Percentiles rank a stretch among this genome's conserved stretches.
Evolutionary conservation across 2,888 invertebrate species (phyloP).

Genomic region (Hypomecis atomaria): DNA sequence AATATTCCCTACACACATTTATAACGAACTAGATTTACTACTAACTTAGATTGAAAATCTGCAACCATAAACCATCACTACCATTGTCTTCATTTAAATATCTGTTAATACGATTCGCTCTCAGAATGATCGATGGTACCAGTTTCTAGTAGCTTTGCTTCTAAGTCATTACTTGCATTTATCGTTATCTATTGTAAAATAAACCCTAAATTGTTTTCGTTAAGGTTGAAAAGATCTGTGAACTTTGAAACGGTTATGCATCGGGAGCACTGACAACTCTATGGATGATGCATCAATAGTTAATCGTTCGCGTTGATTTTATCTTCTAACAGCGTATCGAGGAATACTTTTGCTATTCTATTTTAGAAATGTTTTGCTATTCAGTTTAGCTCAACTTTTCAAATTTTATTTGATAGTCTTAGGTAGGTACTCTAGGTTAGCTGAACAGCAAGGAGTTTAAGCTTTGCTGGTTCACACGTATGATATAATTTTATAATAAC

Average conservation of each 20-base stretch:
- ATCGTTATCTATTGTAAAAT: constrained; percentile 39
- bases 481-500: too few species aligned
- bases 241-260: constrained; percentile 39
- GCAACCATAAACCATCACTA: constrained; percentile 46
- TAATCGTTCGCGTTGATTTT: constrained; percentile 46
- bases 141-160: constrained; percentile 57
- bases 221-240: constrained; percentile 33
- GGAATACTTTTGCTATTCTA: constrained; percentile 6
- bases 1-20: too few species aligned
- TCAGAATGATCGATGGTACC: constrained; percentile 66
- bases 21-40: too few species aligned
- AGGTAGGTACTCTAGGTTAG: too few species aligned
- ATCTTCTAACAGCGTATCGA: constrained; percentile 35
- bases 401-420: too few species aligned
- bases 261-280: constrained; percentile 60
- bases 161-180: constrained; percentile 58
- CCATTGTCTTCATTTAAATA: constrained; percentile 63
- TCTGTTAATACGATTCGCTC: constrained; percentile 59
- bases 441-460: too few species aligned
- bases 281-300: constrained; percentile 64
- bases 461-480: too few species aligned
- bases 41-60: too few species aligned
- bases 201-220: constrained; percentile 32
- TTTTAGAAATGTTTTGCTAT: neutral
- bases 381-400: too few species aligned